Evolutionary conservation across 2,113 vertebrate species (phyloP).

Genomic region (Passer montanus): DNA sequence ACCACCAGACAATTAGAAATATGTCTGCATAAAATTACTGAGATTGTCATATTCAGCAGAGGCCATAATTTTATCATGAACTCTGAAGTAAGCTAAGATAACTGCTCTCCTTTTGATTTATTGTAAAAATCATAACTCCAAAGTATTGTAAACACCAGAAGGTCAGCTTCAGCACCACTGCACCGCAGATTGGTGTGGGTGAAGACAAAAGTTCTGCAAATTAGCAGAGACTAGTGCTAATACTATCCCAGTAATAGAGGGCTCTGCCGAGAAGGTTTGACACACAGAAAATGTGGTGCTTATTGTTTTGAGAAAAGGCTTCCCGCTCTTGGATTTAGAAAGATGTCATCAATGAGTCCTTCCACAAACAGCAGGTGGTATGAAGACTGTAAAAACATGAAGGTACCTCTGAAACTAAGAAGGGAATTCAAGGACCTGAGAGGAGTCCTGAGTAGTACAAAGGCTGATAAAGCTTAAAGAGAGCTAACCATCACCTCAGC

Average conservation of each 20-base stretch:
- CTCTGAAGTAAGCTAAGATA: background rate
- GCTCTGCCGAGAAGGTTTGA: background rate
- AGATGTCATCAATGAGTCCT: conserved; percentile 17
- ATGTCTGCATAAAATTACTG: background rate
- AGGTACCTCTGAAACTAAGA: conserved; percentile 10
- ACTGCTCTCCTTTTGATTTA: background rate
- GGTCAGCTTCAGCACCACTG: background rate
- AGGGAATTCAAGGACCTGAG: background rate
- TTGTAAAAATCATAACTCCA: background rate
- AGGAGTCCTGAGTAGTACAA: background rate
- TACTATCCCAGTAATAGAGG: background rate
- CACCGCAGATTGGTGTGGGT: background rate
- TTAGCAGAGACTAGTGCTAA: background rate
- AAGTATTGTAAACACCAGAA: background rate
- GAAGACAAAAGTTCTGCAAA: background rate
- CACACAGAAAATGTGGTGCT: background rate
- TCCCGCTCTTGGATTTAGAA: background rate
- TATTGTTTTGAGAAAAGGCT: background rate
- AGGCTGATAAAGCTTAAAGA: background rate
- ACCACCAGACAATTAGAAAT: background rate
- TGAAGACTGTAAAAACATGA: background rate
- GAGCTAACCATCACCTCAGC: background rate
- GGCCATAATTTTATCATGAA: background rate
- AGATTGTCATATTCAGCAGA: background rate
- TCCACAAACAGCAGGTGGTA: conserved; percentile 34